phyloP scores from a whole-genome alignment of 2,113 vertebrate species.

The Paracanthobrama guichenoti region DNA sequence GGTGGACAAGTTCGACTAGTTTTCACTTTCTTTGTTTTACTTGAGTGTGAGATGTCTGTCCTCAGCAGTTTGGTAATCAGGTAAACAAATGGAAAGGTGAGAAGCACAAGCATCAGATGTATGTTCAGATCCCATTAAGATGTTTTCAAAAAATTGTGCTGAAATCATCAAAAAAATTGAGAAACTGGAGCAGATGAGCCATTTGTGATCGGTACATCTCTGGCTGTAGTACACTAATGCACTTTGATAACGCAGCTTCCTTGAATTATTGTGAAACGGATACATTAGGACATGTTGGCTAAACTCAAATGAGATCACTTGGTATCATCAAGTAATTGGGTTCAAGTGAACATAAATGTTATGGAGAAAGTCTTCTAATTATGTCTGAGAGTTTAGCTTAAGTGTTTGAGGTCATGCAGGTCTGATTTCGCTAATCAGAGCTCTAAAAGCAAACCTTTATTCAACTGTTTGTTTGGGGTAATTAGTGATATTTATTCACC shows the following conservation, averaged over 20 bases:
- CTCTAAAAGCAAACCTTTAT: constrained; percentile 46
- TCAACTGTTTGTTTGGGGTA: constrained; percentile 73
- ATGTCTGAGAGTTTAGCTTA: constrained; percentile 42
- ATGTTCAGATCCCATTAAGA: not conserved
- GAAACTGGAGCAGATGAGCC: not conserved
- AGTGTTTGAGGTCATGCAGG: constrained; percentile 49
- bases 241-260: not conserved
- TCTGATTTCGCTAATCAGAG: constrained; percentile 65
- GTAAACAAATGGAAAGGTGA: constrained; percentile 49
- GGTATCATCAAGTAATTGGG: constrained; percentile 16
- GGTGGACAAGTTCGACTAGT: not conserved
- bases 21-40: not conserved
- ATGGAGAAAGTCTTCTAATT: constrained; percentile 60
- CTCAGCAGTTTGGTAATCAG: constrained; percentile 29
- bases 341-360: constrained; percentile 68
- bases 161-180: not conserved
- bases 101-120: not conserved
- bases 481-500: constrained; percentile 74
- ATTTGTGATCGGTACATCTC: not conserved
- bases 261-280: constrained; percentile 27
- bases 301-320: constrained; percentile 44
- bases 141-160: not conserved
- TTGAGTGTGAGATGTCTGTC: constrained; percentile 34
- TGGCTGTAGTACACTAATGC: constrained; percentile 11
- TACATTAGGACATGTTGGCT: constrained; percentile 41